Conservation (phyloP, 2,113 vertebrate species). For the Origma solitaria region DNA sequence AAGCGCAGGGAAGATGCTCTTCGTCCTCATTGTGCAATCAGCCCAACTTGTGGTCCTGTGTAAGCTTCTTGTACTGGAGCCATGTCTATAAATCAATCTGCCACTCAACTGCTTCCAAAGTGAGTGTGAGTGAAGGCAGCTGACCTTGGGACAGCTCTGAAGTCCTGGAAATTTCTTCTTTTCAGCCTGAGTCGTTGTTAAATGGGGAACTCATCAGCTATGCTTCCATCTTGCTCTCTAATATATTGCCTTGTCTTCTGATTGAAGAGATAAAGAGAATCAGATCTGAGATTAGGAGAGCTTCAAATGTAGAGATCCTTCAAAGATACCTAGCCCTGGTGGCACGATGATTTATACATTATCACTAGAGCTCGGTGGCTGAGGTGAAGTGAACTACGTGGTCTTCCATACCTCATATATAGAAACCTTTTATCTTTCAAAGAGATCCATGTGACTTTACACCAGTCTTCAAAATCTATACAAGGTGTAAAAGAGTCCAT, state of each 20-base stretch:
- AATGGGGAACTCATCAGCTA: background rate
- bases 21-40: background rate
- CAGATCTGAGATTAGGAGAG: constrained; percentile 1
- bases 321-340: background rate
- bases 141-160: background rate
- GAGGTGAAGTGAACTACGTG: background rate
- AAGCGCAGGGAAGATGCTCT: background rate
- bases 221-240: background rate
- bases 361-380: background rate
- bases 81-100: background rate
- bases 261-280: constrained; percentile 1
- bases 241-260: background rate
- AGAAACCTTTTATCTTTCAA: background rate
- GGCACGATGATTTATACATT: background rate
- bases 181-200: background rate
- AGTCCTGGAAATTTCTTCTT: background rate
- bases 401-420: background rate
- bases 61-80: background rate
- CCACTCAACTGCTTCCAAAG: background rate
- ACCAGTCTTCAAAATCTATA: background rate
- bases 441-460: background rate
- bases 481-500: background rate
- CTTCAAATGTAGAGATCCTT: background rate
- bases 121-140: background rate
- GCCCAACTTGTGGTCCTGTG: background rate